Conservation (phyloP, 2,113 vertebrate species). For the Fulmarus glacialis region DNA sequence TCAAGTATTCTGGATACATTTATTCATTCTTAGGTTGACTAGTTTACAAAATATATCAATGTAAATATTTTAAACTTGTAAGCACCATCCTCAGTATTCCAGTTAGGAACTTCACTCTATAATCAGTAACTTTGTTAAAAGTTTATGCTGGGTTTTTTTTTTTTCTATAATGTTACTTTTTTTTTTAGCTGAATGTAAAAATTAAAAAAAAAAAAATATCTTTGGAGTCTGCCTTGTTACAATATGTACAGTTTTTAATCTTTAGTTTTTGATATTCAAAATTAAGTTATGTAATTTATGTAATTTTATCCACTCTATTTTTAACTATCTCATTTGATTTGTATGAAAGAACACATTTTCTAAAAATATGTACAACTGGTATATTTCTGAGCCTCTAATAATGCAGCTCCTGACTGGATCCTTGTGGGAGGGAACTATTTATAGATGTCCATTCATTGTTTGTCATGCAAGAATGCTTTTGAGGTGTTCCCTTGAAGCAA, state of each 20-base stretch:
- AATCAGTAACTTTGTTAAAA: neutral
- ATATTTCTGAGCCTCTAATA: neutral
- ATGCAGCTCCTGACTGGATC: neutral
- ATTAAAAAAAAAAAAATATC: too few species aligned
- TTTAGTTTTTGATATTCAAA: neutral
- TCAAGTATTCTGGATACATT: accelerated
- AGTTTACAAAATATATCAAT: neutral
- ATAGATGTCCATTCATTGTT: neutral
- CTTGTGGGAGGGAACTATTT: neutral
- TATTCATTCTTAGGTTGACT: neutral
- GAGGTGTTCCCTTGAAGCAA: neutral
- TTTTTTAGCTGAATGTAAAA: neutral
- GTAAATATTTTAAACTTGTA: neutral
- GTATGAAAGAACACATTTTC: neutral
- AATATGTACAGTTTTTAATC: neutral
- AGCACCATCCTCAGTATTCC: neutral
- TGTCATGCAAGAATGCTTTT: constrained; percentile 9
- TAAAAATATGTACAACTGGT: neutral
- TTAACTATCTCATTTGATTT: neutral
- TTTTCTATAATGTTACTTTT: neutral
- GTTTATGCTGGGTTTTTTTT: neutral
- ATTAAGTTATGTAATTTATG: neutral
- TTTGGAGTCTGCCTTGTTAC: neutral
- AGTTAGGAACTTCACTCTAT: neutral
- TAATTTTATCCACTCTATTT: neutral